These are phyloP conservation scores for Perizoma affinitatum DNA, from an alignment of 2,888 invertebrate genomes.

Conservation along the genomic window DNA sequence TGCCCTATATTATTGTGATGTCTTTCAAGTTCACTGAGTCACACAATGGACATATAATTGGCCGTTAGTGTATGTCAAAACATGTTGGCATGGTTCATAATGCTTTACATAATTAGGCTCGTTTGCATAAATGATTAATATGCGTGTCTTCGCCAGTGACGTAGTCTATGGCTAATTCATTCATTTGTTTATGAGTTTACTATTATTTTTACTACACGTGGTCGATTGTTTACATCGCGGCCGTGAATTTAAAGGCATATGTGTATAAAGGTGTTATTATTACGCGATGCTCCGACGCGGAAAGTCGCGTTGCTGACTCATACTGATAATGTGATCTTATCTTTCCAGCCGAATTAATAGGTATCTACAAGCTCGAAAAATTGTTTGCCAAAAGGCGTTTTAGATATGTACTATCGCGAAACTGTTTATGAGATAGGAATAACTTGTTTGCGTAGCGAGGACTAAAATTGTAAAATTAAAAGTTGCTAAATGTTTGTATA, in stretches of 20 bases:
- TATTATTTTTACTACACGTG: constrained; percentile 78
- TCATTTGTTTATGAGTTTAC: constrained; percentile 78
- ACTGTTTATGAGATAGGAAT: constrained; percentile 1
- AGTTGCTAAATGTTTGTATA: too few relatives aligned
- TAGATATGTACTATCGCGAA: background rate
- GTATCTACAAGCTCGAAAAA: background rate
- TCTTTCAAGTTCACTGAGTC: constrained; percentile 80
- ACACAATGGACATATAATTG: constrained; percentile 79
- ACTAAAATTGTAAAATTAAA: too few relatives aligned
- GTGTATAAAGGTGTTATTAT: constrained; percentile 69
- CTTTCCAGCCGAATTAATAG: constrained; percentile 15
- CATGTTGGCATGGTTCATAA: constrained; percentile 69
- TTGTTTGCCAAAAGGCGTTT: background rate
- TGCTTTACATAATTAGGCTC: constrained; percentile 79
- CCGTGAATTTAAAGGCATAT: constrained; percentile 65
- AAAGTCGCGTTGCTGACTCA: constrained; percentile 43
- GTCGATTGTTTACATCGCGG: constrained; percentile 69
- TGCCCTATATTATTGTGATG: constrained; percentile 78
- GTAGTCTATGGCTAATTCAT: constrained; percentile 76
- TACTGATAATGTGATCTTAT: constrained; percentile 43
- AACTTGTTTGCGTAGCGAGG: background rate
- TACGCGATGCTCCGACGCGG: constrained; percentile 48
- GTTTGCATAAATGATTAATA: constrained; percentile 82
- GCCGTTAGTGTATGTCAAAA: constrained; percentile 79
- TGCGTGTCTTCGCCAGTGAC: constrained; percentile 78